These are phyloP conservation scores for Drosophila ogumai DNA, from an alignment of 1,140 invertebrate genomes.

Conservation along the genomic window DNA sequence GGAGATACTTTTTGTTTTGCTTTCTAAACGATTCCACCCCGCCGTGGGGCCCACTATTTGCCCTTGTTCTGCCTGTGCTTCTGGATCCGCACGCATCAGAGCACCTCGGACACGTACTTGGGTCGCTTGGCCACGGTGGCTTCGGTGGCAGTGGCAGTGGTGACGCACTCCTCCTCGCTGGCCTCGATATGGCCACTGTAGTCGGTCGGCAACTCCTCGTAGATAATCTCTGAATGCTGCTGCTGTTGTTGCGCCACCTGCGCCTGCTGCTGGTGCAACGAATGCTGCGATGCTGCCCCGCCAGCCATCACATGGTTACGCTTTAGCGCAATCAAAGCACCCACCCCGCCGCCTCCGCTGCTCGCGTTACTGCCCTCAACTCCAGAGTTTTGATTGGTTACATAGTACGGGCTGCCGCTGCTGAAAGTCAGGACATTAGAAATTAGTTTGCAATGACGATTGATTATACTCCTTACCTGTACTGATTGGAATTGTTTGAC, in stretches of 20 bases:
- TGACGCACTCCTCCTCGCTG: slow-evolving; percentile 72
- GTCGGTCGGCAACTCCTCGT: slow-evolving; percentile 81
- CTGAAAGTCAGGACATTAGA: slow-evolving; percentile 18
- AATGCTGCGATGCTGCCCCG: slow-evolving; percentile 48
- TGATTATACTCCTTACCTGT: slow-evolving; percentile 55
- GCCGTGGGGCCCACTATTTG: slow-evolving; percentile 58
- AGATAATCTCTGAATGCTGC: slow-evolving; percentile 80
- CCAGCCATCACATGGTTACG: slow-evolving; percentile 78
- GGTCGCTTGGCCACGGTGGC: slow-evolving; percentile 71
- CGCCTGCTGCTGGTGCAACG: slow-evolving; percentile 71
- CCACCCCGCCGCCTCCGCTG: slow-evolving; percentile 57
- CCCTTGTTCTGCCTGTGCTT: slow-evolving; percentile 69
- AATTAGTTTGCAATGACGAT: neutral
- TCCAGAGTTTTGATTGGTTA: slow-evolving; percentile 78
- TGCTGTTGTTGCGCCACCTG: slow-evolving; percentile 53
- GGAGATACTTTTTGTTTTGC: slow-evolving; percentile 75
- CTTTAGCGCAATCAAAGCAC: slow-evolving; percentile 78
- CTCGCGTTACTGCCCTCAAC: slow-evolving; percentile 54
- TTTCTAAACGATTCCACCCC: slow-evolving; percentile 31
- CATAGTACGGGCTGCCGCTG: slow-evolving; percentile 79
- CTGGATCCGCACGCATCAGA: slow-evolving; percentile 83
- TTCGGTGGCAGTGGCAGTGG: slow-evolving; percentile 53
- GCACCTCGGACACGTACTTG: slow-evolving; percentile 81
- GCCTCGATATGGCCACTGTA: slow-evolving; percentile 82
- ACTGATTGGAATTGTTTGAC: slow-evolving; percentile 82